Percentiles rank a stretch among this genome's conserved stretches.
Evolutionary conservation across 2,797 vertebrate genomes (phyloP).

Genomic region (Acrossocheilus fasciatus): DNA sequence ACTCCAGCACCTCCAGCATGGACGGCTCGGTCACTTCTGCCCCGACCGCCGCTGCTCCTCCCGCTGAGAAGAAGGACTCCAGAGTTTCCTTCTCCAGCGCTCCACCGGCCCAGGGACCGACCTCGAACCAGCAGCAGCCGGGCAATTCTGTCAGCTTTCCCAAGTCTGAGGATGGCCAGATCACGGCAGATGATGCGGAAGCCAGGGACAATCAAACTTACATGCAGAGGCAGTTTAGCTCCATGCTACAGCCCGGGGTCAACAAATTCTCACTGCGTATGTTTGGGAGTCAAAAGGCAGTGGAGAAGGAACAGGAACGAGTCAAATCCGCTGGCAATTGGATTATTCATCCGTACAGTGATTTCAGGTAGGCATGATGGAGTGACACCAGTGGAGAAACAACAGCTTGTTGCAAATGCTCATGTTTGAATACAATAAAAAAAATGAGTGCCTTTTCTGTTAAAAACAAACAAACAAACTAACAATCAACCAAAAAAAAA

Average conservation of each 20-base stretch:
- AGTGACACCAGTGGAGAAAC: slow-evolving; percentile 14
- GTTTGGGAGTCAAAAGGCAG: slow-evolving; percentile 98
- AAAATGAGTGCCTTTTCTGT: neutral
- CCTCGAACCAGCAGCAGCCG: slow-evolving; percentile 61
- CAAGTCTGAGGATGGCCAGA: slow-evolving; percentile 82
- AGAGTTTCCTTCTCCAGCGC: slow-evolving; percentile 81
- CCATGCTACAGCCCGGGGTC: slow-evolving; percentile 96
- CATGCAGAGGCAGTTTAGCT: slow-evolving; percentile 95
- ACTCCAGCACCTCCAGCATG: slow-evolving; percentile 66
- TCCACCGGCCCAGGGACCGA: slow-evolving; percentile 54
- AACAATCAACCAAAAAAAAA: neutral
- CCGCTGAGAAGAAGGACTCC: slow-evolving; percentile 79
- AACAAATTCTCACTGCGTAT: slow-evolving; percentile 99
- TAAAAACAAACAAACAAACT: neutral
- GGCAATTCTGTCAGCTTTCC: slow-evolving; percentile 73
- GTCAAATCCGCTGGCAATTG: slow-evolving; percentile 97
- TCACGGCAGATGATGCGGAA: slow-evolving; percentile 84
- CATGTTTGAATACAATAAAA: neutral
- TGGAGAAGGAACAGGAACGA: slow-evolving; percentile 93
- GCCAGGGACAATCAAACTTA: slow-evolving; percentile 86
- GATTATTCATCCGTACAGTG: slow-evolving; percentile 99
- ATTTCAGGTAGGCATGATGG: slow-evolving; percentile 87
- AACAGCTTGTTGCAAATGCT: neutral
- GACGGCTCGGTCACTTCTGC: slow-evolving; percentile 72
- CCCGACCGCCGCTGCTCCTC: slow-evolving; percentile 55